phyloP scores from a whole-genome alignment of 2,888 invertebrate genomes.

The Xylota sylvarum region DNA sequence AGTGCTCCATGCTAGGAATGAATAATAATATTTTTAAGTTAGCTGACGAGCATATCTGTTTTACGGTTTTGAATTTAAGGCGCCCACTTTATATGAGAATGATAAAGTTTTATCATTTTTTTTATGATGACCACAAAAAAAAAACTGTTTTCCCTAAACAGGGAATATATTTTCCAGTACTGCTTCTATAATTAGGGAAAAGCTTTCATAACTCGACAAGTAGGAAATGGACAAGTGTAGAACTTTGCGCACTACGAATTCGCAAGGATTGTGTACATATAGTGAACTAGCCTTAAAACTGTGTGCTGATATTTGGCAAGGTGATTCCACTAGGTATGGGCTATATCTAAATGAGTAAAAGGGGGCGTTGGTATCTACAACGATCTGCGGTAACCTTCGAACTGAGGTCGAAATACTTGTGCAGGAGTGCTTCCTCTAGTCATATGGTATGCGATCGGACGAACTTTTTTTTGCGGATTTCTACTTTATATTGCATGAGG shows the following conservation, averaged over 20 bases:
- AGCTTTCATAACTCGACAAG: background rate
- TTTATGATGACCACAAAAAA: slow-evolving; percentile 14
- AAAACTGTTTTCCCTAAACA: slow-evolving; percentile 2
- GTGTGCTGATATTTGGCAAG: too few relatives aligned
- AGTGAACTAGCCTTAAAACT: too few relatives aligned
- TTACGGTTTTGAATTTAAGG: slow-evolving; percentile 7
- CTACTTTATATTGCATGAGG: too few relatives aligned
- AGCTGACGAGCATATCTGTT: background rate
- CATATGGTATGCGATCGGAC: too few relatives aligned
- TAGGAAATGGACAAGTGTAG: background rate
- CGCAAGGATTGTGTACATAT: background rate
- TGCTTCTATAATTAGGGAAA: too few relatives aligned
- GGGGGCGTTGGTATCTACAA: too few relatives aligned
- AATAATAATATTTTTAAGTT: slow-evolving; percentile 20
- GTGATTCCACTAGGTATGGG: too few relatives aligned
- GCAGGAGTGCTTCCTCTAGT: too few relatives aligned
- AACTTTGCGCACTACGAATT: background rate
- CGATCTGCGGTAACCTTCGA: too few relatives aligned
- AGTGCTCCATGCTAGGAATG: background rate
- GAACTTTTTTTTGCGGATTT: too few relatives aligned
- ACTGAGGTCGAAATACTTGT: too few relatives aligned
- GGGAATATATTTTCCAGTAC: background rate
- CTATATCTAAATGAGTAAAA: too few relatives aligned
- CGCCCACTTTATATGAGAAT: background rate
- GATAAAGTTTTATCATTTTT: slow-evolving; percentile 6